Conservation (phyloP, 1,140 invertebrate genomes). For the Phocides pigmalion region DNA sequence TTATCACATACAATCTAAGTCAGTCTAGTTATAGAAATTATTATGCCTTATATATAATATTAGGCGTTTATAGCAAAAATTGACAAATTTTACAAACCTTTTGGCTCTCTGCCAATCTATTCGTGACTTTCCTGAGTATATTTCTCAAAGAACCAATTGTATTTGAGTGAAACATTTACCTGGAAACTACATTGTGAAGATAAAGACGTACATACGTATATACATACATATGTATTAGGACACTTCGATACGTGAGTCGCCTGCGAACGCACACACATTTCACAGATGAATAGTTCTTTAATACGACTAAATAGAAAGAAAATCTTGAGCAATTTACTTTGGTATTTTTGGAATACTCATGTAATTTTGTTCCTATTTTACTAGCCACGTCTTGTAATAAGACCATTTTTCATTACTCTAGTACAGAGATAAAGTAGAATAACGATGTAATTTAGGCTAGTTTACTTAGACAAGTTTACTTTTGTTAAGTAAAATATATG, state of each 20-base stretch:
- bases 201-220: no score
- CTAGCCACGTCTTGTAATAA: not conserved
- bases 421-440: no score
- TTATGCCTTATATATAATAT: no score
- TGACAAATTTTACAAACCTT: no score
- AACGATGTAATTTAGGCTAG: no score
- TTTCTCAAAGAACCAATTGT: not conserved
- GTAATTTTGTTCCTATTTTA: constrained; percentile 26
- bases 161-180: not conserved
- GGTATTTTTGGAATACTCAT: constrained; percentile 12
- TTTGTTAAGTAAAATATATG: no score
- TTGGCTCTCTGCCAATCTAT: no score
- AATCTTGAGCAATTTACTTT: constrained; percentile 19
- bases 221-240: constrained; percentile 18
- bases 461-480: no score
- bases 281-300: constrained; percentile 25
- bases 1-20: no score
- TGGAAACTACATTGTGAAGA: not conserved
- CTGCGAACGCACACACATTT: constrained; percentile 23
- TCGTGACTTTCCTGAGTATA: not conserved
- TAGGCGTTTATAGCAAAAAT: no score
- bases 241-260: constrained; percentile 6
- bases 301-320: constrained; percentile 31
- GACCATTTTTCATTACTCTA: constrained; percentile 1
- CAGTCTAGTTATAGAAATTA: no score